Base-by-base conservation (phyloP, 2,797 vertebrate species). In the Propithecus deckenii region DNA sequence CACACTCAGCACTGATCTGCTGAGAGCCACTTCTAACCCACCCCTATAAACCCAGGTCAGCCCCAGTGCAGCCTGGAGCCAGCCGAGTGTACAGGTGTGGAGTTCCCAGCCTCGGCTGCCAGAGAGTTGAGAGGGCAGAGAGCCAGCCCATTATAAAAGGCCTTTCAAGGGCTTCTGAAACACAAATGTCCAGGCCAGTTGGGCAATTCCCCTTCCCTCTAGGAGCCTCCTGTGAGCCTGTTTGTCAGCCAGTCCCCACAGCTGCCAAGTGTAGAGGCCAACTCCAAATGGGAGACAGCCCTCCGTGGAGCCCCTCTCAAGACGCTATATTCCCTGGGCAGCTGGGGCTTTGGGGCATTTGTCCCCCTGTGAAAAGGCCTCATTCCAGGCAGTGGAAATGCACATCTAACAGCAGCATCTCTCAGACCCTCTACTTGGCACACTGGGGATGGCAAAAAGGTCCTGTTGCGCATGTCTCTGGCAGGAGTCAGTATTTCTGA, bases 131-230 rank as follows among this genome's bases (percentile, higher is more conserved):
- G 55, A 52, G 85, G 96, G 86, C 80, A 74, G 48, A 74, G 46
- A 94, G 89, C 43, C 97, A 96, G 78, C 14, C 57, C 35, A 32
- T 86, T 89, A 94, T 72, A 81, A 90, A 80, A 89, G 67, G 38
- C 63, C 89, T 83, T 71, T 79, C 89, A 71, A 67, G 65, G 48
- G 57, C 69, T 91, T 85, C 59, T 50, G 72, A 61, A 78, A 86
- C 72, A 57, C 91, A 96, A 89, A 63, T 88, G 81, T 94, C 28
- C 80, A 50, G 80, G 67, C 79, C 93, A 97, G 91, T 93, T 97
- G 89, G 84, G 41, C 71, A 75, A 12, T 83, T 92, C 46, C 61
- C 32, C 52, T 93, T 94, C 72, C 84, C 84, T 55, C 86, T 50
- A 38, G 85, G 63, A 89, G 38, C 63, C 86, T 92, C 79, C 87